phyloP scores from a whole-genome alignment of 2,797 vertebrate genomes.

The Synaphobranchus kaupii region DNA sequence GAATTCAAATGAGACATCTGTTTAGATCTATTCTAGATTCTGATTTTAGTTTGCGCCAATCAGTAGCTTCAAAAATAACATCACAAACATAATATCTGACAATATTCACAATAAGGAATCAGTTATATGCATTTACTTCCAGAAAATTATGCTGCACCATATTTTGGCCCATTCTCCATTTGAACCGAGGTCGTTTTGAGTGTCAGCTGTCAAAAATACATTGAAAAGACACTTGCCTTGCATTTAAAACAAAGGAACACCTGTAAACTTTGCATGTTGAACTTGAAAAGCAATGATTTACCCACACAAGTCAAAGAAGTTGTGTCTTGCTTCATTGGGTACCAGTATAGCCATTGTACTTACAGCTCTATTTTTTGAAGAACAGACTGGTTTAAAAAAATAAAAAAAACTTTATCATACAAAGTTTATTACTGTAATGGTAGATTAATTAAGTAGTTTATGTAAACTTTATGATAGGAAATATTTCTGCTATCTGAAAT shows the following conservation, averaged over 20 bases:
- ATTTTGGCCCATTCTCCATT: not conserved
- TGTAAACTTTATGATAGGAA: conserved; percentile 32
- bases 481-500: not conserved
- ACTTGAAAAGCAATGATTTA: not conserved
- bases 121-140: not conserved
- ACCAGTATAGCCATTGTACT: not conserved
- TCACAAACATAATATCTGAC: too few species aligned
- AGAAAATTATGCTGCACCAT: not conserved
- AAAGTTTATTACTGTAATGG: conserved; percentile 13
- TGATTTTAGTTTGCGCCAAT: not conserved
- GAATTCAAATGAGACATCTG: not conserved
- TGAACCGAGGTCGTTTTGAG: not conserved
- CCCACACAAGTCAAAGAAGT: not conserved
- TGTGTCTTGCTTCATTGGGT: not conserved
- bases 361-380: conserved; percentile 23
- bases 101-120: not conserved
- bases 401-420: not conserved
- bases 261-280: not conserved
- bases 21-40: not conserved
- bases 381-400: conserved; percentile 19
- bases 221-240: not conserved
- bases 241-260: not conserved
- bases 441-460: not conserved
- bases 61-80: not conserved
- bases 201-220: not conserved